Evolutionary conservation across 1,140 invertebrate species (phyloP).

Genomic region (Pseudomyrmex dendroicus): DNA sequence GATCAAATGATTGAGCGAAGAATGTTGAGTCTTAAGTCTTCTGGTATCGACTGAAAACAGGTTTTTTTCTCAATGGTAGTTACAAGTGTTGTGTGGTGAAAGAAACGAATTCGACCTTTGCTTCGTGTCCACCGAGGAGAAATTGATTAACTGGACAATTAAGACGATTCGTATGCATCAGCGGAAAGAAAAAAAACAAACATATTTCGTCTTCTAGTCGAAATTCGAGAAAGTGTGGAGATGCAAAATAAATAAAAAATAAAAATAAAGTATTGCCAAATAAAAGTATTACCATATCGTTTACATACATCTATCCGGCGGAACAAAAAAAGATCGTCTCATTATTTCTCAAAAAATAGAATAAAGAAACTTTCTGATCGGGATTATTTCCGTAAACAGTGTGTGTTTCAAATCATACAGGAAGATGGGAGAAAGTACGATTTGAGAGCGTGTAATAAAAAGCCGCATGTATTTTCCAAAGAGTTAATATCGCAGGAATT

Average conservation of each 20-base stretch:
- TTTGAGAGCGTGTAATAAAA: neutral
- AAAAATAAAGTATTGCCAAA: neutral
- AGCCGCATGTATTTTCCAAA: neutral
- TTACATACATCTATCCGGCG: no score
- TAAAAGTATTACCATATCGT: no score
- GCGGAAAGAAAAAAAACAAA: conserved; percentile 7
- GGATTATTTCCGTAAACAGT: neutral
- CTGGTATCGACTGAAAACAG: neutral
- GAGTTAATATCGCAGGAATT: neutral
- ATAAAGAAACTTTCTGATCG: neutral
- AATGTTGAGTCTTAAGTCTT: neutral
- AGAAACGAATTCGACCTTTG: conserved; percentile 4
- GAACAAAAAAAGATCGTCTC: neutral
- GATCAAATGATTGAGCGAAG: neutral
- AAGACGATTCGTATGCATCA: neutral
- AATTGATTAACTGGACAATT: conserved; percentile 50
- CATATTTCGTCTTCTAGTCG: neutral
- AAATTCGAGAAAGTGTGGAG: conserved; percentile 12
- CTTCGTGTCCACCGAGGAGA: neutral
- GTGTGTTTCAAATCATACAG: conserved; percentile 14
- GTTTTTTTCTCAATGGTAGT: conserved; percentile 20
- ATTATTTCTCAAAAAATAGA: neutral
- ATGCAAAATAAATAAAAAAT: neutral
- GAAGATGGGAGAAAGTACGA: conserved; percentile 15
- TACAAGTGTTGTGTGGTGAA: neutral